Evolutionary conservation across 2,797 vertebrate species (phyloP).

Genomic region (Poliocrania exsul): DNA sequence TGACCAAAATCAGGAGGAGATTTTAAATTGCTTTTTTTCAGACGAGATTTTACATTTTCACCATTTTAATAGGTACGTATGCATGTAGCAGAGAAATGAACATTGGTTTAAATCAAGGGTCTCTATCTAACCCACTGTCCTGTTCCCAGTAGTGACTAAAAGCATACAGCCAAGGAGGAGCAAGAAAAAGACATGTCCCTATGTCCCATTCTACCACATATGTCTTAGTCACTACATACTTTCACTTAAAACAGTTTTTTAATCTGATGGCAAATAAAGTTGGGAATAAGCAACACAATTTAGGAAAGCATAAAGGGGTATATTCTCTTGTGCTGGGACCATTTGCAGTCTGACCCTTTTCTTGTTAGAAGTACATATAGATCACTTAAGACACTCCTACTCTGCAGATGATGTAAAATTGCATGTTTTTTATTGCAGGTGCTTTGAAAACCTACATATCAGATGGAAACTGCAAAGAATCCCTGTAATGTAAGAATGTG

Average conservation of each 20-base stretch:
- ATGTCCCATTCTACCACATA: accelerated
- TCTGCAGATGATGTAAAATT: neutral
- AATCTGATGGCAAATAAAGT: neutral
- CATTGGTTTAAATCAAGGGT: neutral
- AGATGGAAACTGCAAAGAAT: neutral
- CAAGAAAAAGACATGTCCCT: neutral
- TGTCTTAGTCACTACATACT: neutral
- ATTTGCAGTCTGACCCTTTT: neutral
- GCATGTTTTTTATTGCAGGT: neutral
- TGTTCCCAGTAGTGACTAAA: neutral
- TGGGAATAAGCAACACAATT: neutral
- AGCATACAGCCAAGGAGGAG: neutral
- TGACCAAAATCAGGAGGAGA: neutral
- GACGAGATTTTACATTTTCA: neutral
- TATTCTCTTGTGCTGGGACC: neutral
- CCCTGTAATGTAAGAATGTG: neutral
- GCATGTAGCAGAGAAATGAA: neutral
- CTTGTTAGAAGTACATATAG: neutral
- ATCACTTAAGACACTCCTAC: neutral
- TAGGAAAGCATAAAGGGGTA: neutral
- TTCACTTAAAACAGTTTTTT: neutral
- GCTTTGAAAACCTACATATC: neutral
- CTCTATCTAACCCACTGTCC: neutral
- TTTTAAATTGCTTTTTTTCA: constrained; percentile 14
- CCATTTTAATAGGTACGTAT: neutral